These are phyloP conservation scores for Oreochromis aureus DNA, from an alignment of 2,113 vertebrate genomes.

Conservation along the genomic window DNA sequence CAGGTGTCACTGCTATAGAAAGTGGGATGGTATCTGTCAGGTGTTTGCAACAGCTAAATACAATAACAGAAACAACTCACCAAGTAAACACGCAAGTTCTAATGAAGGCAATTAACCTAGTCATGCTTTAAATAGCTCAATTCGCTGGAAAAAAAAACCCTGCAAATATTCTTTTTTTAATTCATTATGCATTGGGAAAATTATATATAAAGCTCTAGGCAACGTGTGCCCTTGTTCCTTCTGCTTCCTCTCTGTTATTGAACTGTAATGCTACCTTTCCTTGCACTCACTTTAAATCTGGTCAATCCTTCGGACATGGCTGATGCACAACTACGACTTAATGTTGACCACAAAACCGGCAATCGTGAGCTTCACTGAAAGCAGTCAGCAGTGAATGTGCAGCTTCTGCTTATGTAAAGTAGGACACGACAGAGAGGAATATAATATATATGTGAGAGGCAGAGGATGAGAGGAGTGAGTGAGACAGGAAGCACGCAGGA, in stretches of 20 bases:
- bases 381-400: not conserved
- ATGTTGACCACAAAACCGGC: not conserved
- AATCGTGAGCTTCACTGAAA: not conserved
- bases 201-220: conserved; percentile 5
- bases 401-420: conserved; percentile 1
- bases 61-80: not conserved
- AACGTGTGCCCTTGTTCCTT: not conserved
- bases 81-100: not conserved
- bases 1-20: not conserved
- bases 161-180: not conserved
- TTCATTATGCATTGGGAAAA: not conserved
- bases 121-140: not conserved
- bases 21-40: not conserved
- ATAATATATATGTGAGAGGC: not conserved
- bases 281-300: conserved; percentile 15
- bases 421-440: not conserved
- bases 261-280: not conserved
- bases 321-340: not conserved
- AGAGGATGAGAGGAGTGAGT: not conserved
- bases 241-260: not conserved
- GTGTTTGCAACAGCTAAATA: not conserved
- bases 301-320: not conserved
- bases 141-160: not conserved
- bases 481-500: not conserved
- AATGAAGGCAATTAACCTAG: not conserved